Base-by-base conservation (phyloP, 2,888 invertebrate genomes). In the Agapostemon virescens region DNA sequence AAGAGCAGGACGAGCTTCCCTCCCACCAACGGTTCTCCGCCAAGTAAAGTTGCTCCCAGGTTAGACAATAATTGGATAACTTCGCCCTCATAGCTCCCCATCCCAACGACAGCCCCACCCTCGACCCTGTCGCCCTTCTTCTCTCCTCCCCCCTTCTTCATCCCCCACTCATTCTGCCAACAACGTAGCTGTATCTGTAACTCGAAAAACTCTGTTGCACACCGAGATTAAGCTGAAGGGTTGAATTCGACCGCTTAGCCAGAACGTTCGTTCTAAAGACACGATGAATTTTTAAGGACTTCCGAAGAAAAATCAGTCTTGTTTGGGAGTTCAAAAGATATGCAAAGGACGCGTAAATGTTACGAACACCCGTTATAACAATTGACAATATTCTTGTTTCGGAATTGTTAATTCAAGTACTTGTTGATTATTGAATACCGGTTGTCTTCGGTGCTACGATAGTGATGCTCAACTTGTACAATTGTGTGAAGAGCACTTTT, bases 61-160 rank as follows among this genome's bases (percentile, higher is more conserved):
- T 92, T 92, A 92, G 92, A 92, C 92, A 92, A 92, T 92, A 92
- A 92, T 92, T 92, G 92, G 92, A 92, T 92, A 92, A 92, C 91
- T 92, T 92, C 88, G 91, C 90, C 90, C 91, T 90, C 90, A 86
- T 88, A 88, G 89, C 89, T 85, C 84, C 84, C 86, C 86, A 84
- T 84, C 82, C 82, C 87, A 81, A 83, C 78, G 69, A 74, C 79
- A 82, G 84, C 74, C 84, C 82, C 81, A 55, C 71, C 88, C 89
- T 87, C 88, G 80, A n/a, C 87, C 85, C 85, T 85, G 86, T 79
- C 74, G 88, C 87, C 87, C 89, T 75, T 86, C 55, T 30, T 55
- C 30, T 26, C 55, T n/a, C 84, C 87, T n/a, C n/a, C 78, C 87
- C 84, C 84, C 86, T 7, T 6, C 15, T 26, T n/a, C 49, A 7